phyloP scores from a whole-genome alignment of 1,140 invertebrate species.

The Brachionus plicatilis region DNA sequence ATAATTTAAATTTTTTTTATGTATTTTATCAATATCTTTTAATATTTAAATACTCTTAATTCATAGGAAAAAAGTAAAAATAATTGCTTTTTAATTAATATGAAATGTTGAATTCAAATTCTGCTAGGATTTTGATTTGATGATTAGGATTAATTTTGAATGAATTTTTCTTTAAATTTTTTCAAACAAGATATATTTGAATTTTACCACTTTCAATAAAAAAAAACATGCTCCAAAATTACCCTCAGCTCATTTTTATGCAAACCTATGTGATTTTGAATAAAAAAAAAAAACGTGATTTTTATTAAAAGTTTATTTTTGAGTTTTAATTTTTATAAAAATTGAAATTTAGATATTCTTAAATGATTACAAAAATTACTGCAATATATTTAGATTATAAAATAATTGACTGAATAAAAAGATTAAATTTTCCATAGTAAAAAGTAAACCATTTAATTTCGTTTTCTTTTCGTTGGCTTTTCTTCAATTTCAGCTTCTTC shows the following conservation, averaged over 20 bases:
- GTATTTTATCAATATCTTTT: no score
- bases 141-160: no score
- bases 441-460: neutral
- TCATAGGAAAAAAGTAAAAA: no score
- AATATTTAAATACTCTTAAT: no score
- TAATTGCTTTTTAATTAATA: no score
- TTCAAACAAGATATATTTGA: no score
- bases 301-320: neutral
- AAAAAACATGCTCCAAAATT: neutral
- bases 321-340: neutral
- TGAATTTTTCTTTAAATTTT: no score
- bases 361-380: neutral
- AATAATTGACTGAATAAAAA: neutral
- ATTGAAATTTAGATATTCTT: neutral
- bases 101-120: no score
- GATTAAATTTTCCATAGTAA: neutral
- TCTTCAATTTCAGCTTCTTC: conserved; percentile 13
- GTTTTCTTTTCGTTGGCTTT: neutral
- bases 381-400: neutral
- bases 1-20: no score
- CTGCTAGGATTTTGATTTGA: no score
- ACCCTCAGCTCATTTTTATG: no score
- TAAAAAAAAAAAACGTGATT: neutral
- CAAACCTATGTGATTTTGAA: no score
- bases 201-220: neutral